Conservation (phyloP, 2,113 vertebrate genomes). For the Suncus etruscus region DNA sequence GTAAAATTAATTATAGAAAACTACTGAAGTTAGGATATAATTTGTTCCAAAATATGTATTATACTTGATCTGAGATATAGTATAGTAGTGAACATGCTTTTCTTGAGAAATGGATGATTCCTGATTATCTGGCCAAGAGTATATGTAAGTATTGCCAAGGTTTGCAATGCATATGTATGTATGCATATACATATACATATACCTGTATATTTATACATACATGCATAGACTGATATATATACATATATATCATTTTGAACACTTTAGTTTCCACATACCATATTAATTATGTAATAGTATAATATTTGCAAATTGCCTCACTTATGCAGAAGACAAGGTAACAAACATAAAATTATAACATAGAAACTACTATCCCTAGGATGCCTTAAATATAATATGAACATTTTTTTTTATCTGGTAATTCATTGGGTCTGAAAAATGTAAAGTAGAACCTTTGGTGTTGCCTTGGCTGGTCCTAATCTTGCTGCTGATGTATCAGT, state of each 20-base stretch:
- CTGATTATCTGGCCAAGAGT: no score
- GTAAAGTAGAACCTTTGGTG: not conserved
- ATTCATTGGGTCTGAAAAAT: not conserved
- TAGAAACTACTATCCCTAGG: not conserved
- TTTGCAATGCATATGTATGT: no score
- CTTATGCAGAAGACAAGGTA: not conserved
- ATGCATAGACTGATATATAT: no score
- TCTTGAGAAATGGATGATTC: no score
- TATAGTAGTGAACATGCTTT: no score
- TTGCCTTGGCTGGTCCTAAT: accelerated
- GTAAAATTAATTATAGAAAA: not conserved
- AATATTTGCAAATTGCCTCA: not conserved
- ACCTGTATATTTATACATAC: no score
- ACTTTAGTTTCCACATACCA: no score
- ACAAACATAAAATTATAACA: not conserved
- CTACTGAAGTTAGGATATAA: not conserved
- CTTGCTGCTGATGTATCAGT: not conserved
- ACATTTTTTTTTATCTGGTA: not conserved
- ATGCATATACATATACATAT: no score
- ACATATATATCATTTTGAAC: not conserved
- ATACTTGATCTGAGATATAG: no score
- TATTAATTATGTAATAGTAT: not conserved
- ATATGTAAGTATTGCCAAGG: no score
- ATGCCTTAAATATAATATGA: not conserved
- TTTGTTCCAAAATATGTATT: not conserved